Percentiles rank a stretch among this genome's conserved stretches.
phyloP scores from a whole-genome alignment of 2,113 vertebrate species.

The Helogale parvula region DNA sequence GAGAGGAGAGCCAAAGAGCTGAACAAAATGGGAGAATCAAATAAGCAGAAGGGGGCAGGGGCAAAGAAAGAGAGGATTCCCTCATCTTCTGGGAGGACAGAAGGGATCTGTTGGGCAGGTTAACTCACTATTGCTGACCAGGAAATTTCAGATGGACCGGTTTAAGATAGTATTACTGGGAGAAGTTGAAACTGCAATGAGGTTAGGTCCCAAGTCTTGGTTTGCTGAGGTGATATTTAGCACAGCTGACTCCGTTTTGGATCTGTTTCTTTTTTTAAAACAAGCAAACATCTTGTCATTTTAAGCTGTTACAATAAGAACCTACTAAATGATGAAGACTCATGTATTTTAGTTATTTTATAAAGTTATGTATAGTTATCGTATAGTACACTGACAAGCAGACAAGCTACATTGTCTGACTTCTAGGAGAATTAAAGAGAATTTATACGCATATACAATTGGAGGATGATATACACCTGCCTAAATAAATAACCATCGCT shows the following conservation, averaged over 20 bases:
- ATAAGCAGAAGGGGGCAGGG: background rate
- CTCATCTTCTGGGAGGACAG: background rate
- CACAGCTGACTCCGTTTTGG: background rate
- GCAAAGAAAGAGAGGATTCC: too few species aligned
- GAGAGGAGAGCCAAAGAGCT: background rate
- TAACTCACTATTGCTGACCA: background rate
- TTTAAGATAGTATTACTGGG: background rate
- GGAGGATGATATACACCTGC: conserved; percentile 3
- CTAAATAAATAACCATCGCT: conserved; percentile 45
- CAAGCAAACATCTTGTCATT: background rate
- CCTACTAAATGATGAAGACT: background rate
- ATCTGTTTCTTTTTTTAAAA: background rate
- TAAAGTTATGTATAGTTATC: background rate
- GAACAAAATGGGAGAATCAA: background rate
- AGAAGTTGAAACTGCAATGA: background rate
- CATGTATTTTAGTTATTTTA: background rate
- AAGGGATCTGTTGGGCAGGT: background rate
- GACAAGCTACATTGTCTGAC: background rate
- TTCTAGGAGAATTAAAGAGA: conserved; percentile 31
- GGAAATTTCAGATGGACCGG: background rate
- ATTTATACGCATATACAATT: conserved; percentile 6
- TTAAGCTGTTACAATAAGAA: background rate
- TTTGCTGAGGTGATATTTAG: background rate
- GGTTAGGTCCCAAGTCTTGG: background rate
- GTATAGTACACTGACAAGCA: background rate